Conservation (phyloP, 2,797 vertebrate species). For the Syngnathus acus region DNA sequence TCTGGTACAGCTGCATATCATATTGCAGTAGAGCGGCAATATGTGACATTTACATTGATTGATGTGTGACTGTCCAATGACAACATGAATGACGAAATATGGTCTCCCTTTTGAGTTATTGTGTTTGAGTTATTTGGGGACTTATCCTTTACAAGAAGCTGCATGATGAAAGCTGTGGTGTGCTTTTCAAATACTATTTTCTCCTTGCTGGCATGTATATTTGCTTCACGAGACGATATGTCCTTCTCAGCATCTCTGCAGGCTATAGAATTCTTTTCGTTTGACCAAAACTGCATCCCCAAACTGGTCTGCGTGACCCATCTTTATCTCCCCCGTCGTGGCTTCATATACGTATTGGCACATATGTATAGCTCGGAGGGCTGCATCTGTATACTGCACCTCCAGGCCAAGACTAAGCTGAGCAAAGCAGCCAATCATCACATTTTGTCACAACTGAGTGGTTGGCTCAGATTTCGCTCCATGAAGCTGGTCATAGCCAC, state of each 20-base stretch:
- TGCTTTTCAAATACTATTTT: background rate
- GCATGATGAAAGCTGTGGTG: background rate
- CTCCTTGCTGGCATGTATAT: background rate
- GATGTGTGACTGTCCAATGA: background rate
- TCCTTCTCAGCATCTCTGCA: background rate
- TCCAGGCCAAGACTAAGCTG: constrained; percentile 20
- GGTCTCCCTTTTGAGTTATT: background rate
- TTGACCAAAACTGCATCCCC: no score
- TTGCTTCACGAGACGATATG: background rate
- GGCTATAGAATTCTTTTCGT: background rate
- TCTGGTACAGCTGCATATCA: background rate
- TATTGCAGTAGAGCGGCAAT: background rate
- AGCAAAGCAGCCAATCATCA: constrained; percentile 12
- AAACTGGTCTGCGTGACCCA: constrained; percentile 13
- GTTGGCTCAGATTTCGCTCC: constrained; percentile 20
- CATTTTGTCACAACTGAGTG: constrained; percentile 13
- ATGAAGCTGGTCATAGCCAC: constrained; percentile 19
- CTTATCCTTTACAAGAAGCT: background rate
- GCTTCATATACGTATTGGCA: constrained; percentile 27
- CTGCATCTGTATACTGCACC: constrained; percentile 21
- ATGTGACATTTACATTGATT: background rate
- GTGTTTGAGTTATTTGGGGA: background rate
- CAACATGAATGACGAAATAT: no score
- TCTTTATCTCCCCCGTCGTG: constrained; percentile 4
- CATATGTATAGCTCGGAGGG: constrained; percentile 14